A percentile compares a stretch with the other conserved stretches of the same genome.
These are phyloP conservation scores for Nymphalis urticae DNA, from an alignment of 2,888 invertebrate species.

Conservation along the genomic window DNA sequence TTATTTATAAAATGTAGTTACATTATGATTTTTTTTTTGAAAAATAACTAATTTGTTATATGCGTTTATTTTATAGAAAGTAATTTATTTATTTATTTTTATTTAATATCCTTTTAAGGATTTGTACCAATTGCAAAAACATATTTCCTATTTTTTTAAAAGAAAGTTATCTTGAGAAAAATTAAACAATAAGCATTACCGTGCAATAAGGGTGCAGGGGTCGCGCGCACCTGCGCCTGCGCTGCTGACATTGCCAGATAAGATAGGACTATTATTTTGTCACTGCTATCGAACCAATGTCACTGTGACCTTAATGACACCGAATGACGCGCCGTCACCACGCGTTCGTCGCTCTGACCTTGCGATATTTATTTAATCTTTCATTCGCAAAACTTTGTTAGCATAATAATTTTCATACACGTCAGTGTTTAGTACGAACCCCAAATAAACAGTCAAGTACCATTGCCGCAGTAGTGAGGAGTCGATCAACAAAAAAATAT, in stretches of 20 bases:
- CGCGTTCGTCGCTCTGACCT: conserved; percentile 71
- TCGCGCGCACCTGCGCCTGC: conserved; percentile 76
- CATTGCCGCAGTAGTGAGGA: background rate
- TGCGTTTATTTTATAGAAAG: no score
- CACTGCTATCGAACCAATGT: conserved; percentile 77
- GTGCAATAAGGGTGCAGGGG: conserved; percentile 59
- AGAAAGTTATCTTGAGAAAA: conserved; percentile 33
- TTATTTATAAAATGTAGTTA: no score
- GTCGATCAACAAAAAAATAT: background rate
- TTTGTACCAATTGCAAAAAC: no score
- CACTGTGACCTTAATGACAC: conserved; percentile 81
- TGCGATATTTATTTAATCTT: conserved; percentile 80
- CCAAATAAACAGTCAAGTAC: conserved; percentile 11
- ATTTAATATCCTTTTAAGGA: no score
- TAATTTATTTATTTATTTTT: no score
- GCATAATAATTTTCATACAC: conserved; percentile 45
- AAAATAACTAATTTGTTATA: no score
- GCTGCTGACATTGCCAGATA: conserved; percentile 78
- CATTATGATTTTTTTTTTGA: no score
- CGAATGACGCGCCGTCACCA: conserved; percentile 71
- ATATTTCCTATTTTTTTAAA: no score
- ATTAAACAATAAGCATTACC: conserved; percentile 39
- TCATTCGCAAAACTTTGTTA: conserved; percentile 69
- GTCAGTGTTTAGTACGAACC: conserved; percentile 24
- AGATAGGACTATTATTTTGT: conserved; percentile 80